Evolutionary conservation across 1,140 invertebrate genomes (phyloP).

Genomic region (Drosophila simulans): DNA sequence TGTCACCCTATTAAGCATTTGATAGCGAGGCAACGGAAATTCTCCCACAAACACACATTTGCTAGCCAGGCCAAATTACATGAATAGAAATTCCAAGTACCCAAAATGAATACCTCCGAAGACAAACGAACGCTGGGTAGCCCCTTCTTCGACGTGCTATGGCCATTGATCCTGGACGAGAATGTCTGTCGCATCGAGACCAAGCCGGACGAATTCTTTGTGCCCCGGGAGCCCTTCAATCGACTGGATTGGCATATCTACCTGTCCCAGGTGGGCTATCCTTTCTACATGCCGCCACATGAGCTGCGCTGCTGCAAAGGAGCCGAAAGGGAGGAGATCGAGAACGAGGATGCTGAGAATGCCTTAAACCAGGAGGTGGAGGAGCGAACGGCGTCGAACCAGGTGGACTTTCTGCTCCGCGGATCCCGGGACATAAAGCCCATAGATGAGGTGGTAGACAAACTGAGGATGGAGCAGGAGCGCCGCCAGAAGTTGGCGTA

Average conservation of each 20-base stretch:
- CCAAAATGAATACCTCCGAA: slow-evolving; percentile 32
- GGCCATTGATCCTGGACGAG: slow-evolving; percentile 69
- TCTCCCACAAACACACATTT: slow-evolving; percentile 19
- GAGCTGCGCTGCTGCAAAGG: slow-evolving; percentile 51
- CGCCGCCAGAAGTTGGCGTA: slow-evolving; percentile 61
- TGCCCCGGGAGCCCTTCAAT: slow-evolving; percentile 48
- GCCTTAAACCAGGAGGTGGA: slow-evolving; percentile 15
- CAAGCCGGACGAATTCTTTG: slow-evolving; percentile 30
- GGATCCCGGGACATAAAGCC: slow-evolving; percentile 29
- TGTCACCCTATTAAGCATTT: slow-evolving; percentile 11
- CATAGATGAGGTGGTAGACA: slow-evolving; percentile 30
- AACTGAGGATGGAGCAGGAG: slow-evolving; percentile 24
- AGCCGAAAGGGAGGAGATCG: slow-evolving; percentile 6
- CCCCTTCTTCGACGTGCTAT: slow-evolving; percentile 67
- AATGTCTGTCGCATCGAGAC: slow-evolving; percentile 60
- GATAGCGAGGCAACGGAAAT: slow-evolving; percentile 8
- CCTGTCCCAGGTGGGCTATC: slow-evolving; percentile 54
- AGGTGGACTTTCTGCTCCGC: slow-evolving; percentile 1
- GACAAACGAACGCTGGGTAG: slow-evolving; percentile 18
- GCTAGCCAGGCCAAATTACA: slow-evolving; percentile 40
- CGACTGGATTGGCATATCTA: slow-evolving; percentile 57
- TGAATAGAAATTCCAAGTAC: slow-evolving; percentile 62
- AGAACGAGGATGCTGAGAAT: slow-evolving; percentile 11
- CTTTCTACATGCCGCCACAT: slow-evolving; percentile 47
- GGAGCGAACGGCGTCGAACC: not conserved